Percentiles rank a stretch among this genome's conserved stretches.
phyloP scores from a whole-genome alignment of 1,140 invertebrate genomes.

The Polyergus mexicanus region DNA sequence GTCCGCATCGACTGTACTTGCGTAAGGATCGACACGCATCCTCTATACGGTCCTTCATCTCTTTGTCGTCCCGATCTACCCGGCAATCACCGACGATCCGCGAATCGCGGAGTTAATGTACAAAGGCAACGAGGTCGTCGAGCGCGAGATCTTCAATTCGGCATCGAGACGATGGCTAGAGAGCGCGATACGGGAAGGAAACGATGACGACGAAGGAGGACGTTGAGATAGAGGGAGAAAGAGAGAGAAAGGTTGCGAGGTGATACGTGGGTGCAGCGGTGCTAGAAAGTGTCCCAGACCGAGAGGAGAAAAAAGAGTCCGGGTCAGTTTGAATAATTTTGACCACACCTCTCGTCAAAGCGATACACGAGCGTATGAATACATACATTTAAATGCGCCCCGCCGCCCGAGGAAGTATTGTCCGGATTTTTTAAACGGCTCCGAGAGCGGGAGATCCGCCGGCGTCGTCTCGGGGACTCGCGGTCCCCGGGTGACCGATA shows the following conservation, averaged over 20 bases:
- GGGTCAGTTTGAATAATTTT: conserved; percentile 87
- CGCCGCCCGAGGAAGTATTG: conserved; percentile 82
- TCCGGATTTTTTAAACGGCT: conserved; percentile 80
- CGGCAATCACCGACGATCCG: conserved; percentile 28
- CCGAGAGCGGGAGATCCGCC: conserved; percentile 28
- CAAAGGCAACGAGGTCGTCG: conserved; percentile 68
- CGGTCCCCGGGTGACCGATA: conserved; percentile 77
- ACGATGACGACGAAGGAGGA: conserved; percentile 42
- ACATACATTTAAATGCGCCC: conserved; percentile 86
- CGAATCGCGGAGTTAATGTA: conserved; percentile 51
- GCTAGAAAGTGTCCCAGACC: conserved; percentile 85
- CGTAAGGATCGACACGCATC: conserved; percentile 17
- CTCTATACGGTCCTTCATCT: not conserved
- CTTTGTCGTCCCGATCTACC: conserved; percentile 20
- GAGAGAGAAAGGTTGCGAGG: conserved; percentile 61
- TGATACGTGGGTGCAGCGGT: conserved; percentile 84
- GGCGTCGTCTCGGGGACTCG: not conserved
- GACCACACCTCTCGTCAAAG: conserved; percentile 87
- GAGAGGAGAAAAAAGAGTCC: conserved; percentile 83
- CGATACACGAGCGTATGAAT: conserved; percentile 85
- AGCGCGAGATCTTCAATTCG: conserved; percentile 70
- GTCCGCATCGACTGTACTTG: not conserved
- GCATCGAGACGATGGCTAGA: conserved; percentile 73
- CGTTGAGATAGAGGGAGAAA: conserved; percentile 60
- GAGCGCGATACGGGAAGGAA: conserved; percentile 60